These are phyloP conservation scores for Drosophila anomelani DNA, from an alignment of 2,888 invertebrate genomes.

Conservation along the genomic window DNA sequence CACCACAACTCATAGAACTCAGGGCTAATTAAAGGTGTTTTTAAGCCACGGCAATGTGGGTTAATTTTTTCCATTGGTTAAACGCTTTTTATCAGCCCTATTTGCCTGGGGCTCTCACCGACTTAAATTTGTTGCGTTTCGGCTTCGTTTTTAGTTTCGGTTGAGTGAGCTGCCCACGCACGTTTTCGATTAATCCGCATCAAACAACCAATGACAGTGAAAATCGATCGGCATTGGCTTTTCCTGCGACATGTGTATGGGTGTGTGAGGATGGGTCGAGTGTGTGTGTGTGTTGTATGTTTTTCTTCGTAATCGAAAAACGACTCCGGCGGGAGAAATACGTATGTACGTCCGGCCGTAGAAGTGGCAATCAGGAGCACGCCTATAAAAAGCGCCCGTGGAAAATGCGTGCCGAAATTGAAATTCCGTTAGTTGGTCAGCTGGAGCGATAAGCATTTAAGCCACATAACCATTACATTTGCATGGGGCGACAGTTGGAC, in stretches of 20 bases:
- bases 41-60: not conserved
- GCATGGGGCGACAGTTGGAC: constrained; percentile 32
- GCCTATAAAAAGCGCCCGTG: constrained; percentile 54
- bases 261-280: constrained; percentile 22
- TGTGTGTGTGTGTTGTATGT: constrained; percentile 31
- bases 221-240: constrained; percentile 72
- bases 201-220: constrained; percentile 56
- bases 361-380: constrained; percentile 38
- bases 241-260: constrained; percentile 20
- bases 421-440: constrained; percentile 48
- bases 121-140: constrained; percentile 23
- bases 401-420: constrained; percentile 50
- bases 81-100: constrained; percentile 20
- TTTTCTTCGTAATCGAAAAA: constrained; percentile 48
- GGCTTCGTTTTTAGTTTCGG: constrained; percentile 33
- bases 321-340: constrained; percentile 36
- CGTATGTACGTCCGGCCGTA: not conserved
- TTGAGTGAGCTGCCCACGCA: constrained; percentile 46
- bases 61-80: constrained; percentile 13
- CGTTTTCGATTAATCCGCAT: constrained; percentile 64
- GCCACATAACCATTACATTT: constrained; percentile 41
- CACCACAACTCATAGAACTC: constrained; percentile 20
- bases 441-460: constrained; percentile 26
- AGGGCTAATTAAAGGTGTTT: constrained; percentile 33
- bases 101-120: constrained; percentile 17